These are phyloP conservation scores for Caerostris darwini DNA, from an alignment of 1,140 invertebrate species.

Conservation along the genomic window DNA sequence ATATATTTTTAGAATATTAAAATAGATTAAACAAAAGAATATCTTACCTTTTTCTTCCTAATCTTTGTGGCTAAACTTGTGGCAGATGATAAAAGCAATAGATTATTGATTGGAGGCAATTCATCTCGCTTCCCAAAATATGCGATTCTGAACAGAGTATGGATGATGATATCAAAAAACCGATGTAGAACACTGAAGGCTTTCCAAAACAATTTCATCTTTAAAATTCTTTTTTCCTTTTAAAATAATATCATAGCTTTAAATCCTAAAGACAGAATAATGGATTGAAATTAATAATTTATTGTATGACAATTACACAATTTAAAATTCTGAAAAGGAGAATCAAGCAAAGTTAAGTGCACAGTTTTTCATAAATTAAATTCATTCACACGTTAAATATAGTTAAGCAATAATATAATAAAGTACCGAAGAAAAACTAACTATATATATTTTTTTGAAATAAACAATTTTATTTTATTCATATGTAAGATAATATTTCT, in stretches of 20 bases:
- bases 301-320: too few species aligned
- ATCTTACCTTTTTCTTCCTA: slow-evolving; percentile 67
- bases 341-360: too few species aligned
- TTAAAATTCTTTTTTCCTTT: neutral
- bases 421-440: too few species aligned
- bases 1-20: too few species aligned
- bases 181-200: slow-evolving; percentile 54
- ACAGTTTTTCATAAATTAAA: too few species aligned
- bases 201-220: slow-evolving; percentile 62
- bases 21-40: too few species aligned
- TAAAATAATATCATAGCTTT: neutral
- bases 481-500: too few species aligned
- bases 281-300: neutral
- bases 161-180: slow-evolving; percentile 56
- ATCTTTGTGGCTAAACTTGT: slow-evolving; percentile 70
- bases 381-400: too few species aligned
- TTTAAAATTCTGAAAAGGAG: too few species aligned
- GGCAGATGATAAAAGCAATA: slow-evolving; percentile 48
- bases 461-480: too few species aligned
- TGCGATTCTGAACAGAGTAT: slow-evolving; percentile 60
- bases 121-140: slow-evolving; percentile 83
- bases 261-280: neutral
- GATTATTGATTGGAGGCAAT: slow-evolving; percentile 85
- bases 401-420: too few species aligned
- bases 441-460: too few species aligned